phyloP scores from a whole-genome alignment of 2,888 invertebrate species.

The Agrotis puta region DNA sequence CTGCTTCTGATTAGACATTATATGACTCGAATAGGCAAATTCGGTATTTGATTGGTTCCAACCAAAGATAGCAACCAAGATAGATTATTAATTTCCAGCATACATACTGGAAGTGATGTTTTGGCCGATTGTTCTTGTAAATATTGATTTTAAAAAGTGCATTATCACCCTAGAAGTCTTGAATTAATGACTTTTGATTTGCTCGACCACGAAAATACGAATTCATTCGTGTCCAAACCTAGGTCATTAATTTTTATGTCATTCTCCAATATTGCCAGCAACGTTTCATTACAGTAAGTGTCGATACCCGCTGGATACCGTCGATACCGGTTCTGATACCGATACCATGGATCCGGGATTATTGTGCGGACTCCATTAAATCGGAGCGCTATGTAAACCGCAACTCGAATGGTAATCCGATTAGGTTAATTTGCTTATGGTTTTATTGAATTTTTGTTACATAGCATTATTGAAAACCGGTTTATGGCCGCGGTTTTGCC shows the following conservation, averaged over 20 bases:
- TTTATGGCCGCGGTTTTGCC: too few relatives aligned
- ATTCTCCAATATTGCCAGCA: neutral
- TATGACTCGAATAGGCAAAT: too few relatives aligned
- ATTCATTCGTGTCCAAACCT: neutral
- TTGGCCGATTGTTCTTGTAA: too few relatives aligned
- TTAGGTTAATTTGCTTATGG: constrained; percentile 63
- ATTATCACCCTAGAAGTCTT: too few relatives aligned
- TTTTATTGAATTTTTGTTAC: neutral
- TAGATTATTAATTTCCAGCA: too few relatives aligned
- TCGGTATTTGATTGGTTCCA: too few relatives aligned
- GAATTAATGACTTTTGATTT: too few relatives aligned
- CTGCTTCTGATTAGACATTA: too few relatives aligned
- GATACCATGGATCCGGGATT: constrained; percentile 19
- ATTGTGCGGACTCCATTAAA: constrained; percentile 67
- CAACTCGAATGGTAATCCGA: constrained; percentile 55
- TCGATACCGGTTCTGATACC: constrained; percentile 10
- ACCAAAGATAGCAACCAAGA: too few relatives aligned
- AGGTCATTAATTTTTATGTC: neutral
- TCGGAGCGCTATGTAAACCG: constrained; percentile 58
- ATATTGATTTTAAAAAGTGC: too few relatives aligned
- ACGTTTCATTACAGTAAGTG: constrained; percentile 41
- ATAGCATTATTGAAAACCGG: neutral
- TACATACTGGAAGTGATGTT: too few relatives aligned
- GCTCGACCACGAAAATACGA: neutral
- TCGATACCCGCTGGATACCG: constrained; percentile 3